These are phyloP conservation scores for Megalopta genalis DNA, from an alignment of 1,140 invertebrate species.

Conservation along the genomic window DNA sequence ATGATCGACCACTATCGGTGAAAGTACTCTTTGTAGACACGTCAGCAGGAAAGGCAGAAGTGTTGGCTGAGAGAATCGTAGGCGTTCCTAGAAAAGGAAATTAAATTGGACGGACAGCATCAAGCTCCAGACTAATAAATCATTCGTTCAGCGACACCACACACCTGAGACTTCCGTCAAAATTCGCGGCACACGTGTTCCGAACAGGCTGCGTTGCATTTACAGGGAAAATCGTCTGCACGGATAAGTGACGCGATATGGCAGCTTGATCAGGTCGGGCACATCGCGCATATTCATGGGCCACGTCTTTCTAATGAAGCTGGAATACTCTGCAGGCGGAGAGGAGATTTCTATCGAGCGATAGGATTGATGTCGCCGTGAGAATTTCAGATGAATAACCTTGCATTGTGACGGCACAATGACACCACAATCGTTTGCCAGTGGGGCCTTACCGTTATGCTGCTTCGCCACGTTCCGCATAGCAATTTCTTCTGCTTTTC, in stretches of 20 bases:
- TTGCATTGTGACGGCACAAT: slow-evolving; percentile 79
- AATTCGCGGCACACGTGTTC: slow-evolving; percentile 46
- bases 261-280: slow-evolving; percentile 58
- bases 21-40: background rate
- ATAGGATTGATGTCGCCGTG: slow-evolving; percentile 78
- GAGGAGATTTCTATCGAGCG: slow-evolving; percentile 77
- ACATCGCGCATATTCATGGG: slow-evolving; percentile 65
- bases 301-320: slow-evolving; percentile 71
- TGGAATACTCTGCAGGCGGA: slow-evolving; percentile 52
- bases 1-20: background rate
- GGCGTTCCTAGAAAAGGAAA: background rate
- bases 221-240: slow-evolving; percentile 65
- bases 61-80: background rate
- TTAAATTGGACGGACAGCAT: slow-evolving; percentile 11
- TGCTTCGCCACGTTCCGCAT: slow-evolving; percentile 74
- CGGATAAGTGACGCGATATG: slow-evolving; percentile 68
- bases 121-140: slow-evolving; percentile 24
- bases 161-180: slow-evolving; percentile 36
- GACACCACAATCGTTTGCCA: slow-evolving; percentile 76
- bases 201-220: slow-evolving; percentile 31
- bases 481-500: slow-evolving; percentile 66
- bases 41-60: background rate
- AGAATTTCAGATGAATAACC: slow-evolving; percentile 80
- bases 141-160: background rate
- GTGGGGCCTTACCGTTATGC: slow-evolving; percentile 76